Conservation (phyloP, 2,797 vertebrate species). For the Psittacula derbiana region DNA sequence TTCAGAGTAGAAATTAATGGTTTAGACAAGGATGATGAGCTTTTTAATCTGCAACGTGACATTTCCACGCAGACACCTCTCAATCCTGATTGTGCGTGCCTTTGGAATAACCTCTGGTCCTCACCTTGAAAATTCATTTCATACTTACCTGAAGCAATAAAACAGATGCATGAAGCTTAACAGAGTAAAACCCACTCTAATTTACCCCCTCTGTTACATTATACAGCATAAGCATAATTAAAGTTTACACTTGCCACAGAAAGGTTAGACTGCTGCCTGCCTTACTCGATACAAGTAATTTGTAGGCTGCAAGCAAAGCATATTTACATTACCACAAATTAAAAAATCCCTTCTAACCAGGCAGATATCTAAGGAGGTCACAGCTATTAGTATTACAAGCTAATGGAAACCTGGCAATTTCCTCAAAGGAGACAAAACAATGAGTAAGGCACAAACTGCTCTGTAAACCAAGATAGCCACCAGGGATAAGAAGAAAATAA, state of each 20-base stretch:
- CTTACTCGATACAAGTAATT: slow-evolving; percentile 10
- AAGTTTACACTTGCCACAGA: background rate
- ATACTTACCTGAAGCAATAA: background rate
- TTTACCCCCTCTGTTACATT: background rate
- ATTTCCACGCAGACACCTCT: background rate
- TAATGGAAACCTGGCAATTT: slow-evolving; percentile 49
- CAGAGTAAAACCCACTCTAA: background rate
- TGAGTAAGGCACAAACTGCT: slow-evolving; percentile 15
- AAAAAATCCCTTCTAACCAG: slow-evolving; percentile 31
- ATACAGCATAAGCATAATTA: background rate
- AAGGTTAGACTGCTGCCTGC: background rate
- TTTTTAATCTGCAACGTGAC: background rate
- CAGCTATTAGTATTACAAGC: slow-evolving; percentile 1
- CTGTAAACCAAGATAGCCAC: slow-evolving; percentile 17
- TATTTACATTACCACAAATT: slow-evolving; percentile 43
- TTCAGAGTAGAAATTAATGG: background rate
- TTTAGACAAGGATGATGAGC: background rate
- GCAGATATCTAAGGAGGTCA: slow-evolving; percentile 1
- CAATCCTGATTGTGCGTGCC: background rate
- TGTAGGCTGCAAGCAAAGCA: slow-evolving; percentile 4
- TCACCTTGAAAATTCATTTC: background rate
- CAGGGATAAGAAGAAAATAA: slow-evolving; percentile 19
- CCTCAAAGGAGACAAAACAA: slow-evolving; percentile 49
- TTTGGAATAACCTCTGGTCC: background rate
- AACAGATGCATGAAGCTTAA: background rate